Evolutionary conservation across 2,888 invertebrate genomes (phyloP), one percentile per base, ranked within the genome.

Genomic region (Bhutanitis thaidina): DNA sequence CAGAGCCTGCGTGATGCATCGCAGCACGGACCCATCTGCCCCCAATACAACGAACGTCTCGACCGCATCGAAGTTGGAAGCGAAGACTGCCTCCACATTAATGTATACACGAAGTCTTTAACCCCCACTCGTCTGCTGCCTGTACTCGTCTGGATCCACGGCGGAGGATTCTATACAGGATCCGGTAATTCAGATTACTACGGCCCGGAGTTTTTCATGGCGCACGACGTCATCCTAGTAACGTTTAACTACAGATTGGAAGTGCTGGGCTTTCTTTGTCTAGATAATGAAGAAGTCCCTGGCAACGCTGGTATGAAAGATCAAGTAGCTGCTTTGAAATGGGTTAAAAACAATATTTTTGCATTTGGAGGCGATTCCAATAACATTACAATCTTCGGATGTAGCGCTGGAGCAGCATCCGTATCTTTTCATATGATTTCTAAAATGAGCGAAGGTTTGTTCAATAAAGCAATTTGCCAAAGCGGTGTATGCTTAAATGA

Each of bases 21-120:
- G 1, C 51, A 74, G 27, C 88, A 89, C 53, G 88, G 89, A 0
- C 77, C 84, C 0, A 70, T 87, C 5, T 89, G 89, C 53, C 89
- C 89, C 2, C 89, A 90, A 61, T 87, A 74, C 71, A 86, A 89
- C 62, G 86, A 87, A 59, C 77, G 87, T 3, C 61, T 84, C 58
- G 88, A 91, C 52, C 80, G 90, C 12, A 80, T 80, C 9, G 88
- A 91, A 30, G 70, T 80, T 35, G 92, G 92, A 48, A 90, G 85
- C 59, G 92, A 92, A 64, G 92, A 93, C 68, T 94, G 94, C 56
- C 90, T 94, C 3, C 93, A 92, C 64, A 77, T 94, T 13, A 95
- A 94, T 69, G 91, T 94, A 0, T 94, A 92, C 71, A 90, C 92
- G 7, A 77, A 71, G 56, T 63, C 59, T 15, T 52, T 79, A 5